Conservation (phyloP, 2,113 vertebrate species). For the Toxotes jaculatrix region DNA sequence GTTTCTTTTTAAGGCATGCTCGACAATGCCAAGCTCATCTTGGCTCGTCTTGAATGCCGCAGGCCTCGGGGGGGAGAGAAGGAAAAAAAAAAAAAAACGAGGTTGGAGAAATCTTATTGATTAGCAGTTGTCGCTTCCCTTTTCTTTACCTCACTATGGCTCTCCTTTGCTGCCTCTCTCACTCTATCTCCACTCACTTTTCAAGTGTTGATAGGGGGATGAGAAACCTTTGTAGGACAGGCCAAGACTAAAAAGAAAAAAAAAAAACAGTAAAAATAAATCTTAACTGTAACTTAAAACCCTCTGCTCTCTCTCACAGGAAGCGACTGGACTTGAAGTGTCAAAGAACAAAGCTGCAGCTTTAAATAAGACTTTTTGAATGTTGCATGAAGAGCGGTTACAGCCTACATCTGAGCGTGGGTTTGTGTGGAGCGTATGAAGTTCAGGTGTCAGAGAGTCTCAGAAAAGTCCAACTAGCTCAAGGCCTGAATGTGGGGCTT, state of each 20-base stretch:
- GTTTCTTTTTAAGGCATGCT: slow-evolving; percentile 85
- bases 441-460: slow-evolving; percentile 45
- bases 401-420: not conserved
- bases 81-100: slow-evolving; percentile 43
- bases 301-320: slow-evolving; percentile 33
- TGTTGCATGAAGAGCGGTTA: not conserved
- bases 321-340: slow-evolving; percentile 35
- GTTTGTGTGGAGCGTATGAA: not conserved
- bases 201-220: slow-evolving; percentile 56
- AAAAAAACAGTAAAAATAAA: slow-evolving; percentile 33
- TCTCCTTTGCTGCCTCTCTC: slow-evolving; percentile 60
- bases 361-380: slow-evolving; percentile 5
- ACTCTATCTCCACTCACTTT: slow-evolving; percentile 62
- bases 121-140: slow-evolving; percentile 80
- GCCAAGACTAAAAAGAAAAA: slow-evolving; percentile 47
- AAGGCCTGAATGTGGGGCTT: slow-evolving; percentile 32
- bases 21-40: slow-evolving; percentile 84
- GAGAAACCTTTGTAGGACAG: slow-evolving; percentile 61
- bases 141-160: slow-evolving; percentile 71
- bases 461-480: slow-evolving; percentile 15
- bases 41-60: slow-evolving; percentile 83
- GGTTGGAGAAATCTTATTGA: slow-evolving; percentile 83
- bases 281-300: slow-evolving; percentile 51
- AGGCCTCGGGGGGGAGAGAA: slow-evolving; percentile 58
- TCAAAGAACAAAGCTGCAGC: slow-evolving; percentile 42